These are phyloP conservation scores for Aphis craccivora DNA, from an alignment of 1,140 invertebrate genomes.

Conservation along the genomic window DNA sequence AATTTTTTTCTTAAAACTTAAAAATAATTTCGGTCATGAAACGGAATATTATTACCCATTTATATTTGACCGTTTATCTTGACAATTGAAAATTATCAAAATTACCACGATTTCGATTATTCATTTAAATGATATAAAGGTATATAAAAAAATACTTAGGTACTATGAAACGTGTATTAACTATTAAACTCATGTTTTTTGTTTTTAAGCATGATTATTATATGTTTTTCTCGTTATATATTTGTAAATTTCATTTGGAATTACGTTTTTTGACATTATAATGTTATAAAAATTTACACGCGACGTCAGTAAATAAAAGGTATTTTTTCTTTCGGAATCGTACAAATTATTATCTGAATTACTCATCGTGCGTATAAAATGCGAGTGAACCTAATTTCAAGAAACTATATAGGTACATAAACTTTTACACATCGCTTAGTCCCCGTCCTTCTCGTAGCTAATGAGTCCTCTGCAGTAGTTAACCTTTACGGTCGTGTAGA, in stretches of 20 bases:
- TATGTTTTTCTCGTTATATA: background rate
- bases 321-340: background rate
- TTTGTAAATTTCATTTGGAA: background rate
- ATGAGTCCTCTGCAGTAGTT: background rate
- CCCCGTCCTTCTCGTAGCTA: background rate
- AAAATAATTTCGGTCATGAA: slow-evolving; percentile 3
- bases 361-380: background rate
- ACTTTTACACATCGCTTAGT: background rate
- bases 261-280: background rate
- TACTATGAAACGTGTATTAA: background rate
- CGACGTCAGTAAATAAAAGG: background rate
- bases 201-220: slow-evolving; percentile 13
- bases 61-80: slow-evolving; percentile 38
- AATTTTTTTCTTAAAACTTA: background rate
- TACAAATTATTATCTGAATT: background rate
- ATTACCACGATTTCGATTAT: background rate
- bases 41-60: background rate
- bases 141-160: background rate
- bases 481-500: background rate
- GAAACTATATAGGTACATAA: background rate
- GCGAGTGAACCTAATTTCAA: background rate
- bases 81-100: background rate
- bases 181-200: background rate
- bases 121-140: background rate
- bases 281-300: background rate